Base-by-base conservation (phyloP, 2,888 invertebrate genomes). In the Eretmocerus hayati region DNA sequence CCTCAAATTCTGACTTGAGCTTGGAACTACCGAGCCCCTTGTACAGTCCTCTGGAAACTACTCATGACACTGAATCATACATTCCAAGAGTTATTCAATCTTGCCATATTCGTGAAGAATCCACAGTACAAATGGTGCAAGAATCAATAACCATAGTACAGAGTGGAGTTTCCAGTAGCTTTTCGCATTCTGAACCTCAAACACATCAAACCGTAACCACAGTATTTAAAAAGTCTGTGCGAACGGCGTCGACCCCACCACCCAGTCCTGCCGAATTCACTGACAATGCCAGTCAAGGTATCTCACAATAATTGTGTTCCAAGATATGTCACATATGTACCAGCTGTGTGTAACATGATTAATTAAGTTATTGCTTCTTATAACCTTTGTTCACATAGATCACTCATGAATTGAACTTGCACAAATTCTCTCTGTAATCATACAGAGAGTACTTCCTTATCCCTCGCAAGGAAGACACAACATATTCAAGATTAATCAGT, bases 311-410 rank as follows among this genome's bases (percentile, higher is more conserved):
- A 69, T 69, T 70, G 71, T 59, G 69, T 69, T 69, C 67, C 64
- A 64, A 59, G 54, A 59, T 58, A 57, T 54, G 57, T 57, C 46
- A 48, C 55, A 58, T 56, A 58, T 55, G 70, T 71, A 66, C 70
- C 67, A 68, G 70, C 69, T 71, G 69, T 71, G 71, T 71, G 71
- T 71, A 71, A 71, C 71, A 70, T 69, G 60, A 68, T 65, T 68
- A 67, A 69, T 60, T 68, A 67, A 61, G 64, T 67, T 67, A 64
- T 63, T 59, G 69, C 69, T 69, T 68, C 66, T 62, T 64, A 60
- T 67, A 67, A 68, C 66, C 63, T 67, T 61, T 64, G 63, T 67
- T 61, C 58, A 58, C 50, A 50, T 46, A 36, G 39, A 26, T 45
- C 41, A 45, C 48, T 38, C 35, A 30, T 44, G 46, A 52, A 42